Evolutionary conservation across 2,113 vertebrate genomes (phyloP).

Genomic region (Odocoileus virginianus): DNA sequence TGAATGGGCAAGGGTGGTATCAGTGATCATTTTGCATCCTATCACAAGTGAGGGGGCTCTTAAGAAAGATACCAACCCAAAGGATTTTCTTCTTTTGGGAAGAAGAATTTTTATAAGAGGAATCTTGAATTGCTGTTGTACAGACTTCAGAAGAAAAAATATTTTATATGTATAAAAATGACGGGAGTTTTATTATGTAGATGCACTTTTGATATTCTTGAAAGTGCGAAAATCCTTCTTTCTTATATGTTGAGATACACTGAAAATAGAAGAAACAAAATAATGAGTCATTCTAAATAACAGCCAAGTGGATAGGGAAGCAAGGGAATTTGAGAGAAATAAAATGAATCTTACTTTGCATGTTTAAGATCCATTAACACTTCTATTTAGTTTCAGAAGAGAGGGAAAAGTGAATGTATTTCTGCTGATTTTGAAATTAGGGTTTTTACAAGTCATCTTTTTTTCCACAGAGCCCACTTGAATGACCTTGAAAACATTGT

Average conservation of each 20-base stretch:
- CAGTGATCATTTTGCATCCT: not conserved
- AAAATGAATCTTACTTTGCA: not conserved
- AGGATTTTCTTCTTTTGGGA: not conserved
- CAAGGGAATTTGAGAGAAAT: not conserved
- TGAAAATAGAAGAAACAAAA: not conserved
- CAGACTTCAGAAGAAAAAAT: not conserved
- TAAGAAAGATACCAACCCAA: not conserved
- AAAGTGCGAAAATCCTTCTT: not conserved
- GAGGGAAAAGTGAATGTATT: not conserved
- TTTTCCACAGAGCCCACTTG: constrained; percentile 85
- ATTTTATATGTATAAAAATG: not conserved
- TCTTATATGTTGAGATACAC: not conserved
- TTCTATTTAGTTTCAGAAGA: not conserved
- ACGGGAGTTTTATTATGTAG: not conserved
- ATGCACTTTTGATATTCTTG: not conserved
- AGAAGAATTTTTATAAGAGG: constrained; percentile 10
- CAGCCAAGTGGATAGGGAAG: not conserved
- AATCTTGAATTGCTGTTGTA: not conserved
- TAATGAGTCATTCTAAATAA: not conserved
- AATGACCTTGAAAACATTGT: constrained; percentile 96
- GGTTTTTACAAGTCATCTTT: not conserved
- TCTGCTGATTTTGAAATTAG: not conserved
- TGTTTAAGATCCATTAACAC: not conserved
- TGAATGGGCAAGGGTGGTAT: not conserved
- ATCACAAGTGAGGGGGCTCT: not conserved